Evolutionary conservation across 2,113 vertebrate genomes (phyloP), one percentile per base, ranked within the genome.

Genomic region (Planiliza haematocheilus): DNA sequence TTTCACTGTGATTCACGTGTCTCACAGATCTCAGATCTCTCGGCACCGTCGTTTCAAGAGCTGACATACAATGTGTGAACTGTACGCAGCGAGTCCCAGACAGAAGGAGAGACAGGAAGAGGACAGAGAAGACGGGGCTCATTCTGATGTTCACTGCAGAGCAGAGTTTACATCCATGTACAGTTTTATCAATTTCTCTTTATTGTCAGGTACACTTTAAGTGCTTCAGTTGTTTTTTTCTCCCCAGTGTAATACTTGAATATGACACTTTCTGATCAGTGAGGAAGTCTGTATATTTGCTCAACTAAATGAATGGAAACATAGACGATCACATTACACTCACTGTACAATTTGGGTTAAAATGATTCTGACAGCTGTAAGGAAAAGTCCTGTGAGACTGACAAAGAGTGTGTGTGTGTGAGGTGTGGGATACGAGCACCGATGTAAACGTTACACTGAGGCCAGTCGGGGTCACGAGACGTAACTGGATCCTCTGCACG

Each of bases 21-120:
- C 74, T 83, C 74, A 9, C 77, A 58, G 64, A 71, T 74, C 62
- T 74, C 20, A 67, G 68, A 36, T 77, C 5, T 77, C 5, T 65
- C 70, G 68, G 61, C 72, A 30, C 24, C n/a, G n/a, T 73, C 49
- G 46, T 56, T 55, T 30, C 12, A 2, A 78, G 59, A 10, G 58
- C 68, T 45, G 60, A 58, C 52, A 43, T 12, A 34, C 53, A 60
- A 55, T 13, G 74, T 73, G 74, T 63, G 58, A 83, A 70, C 49
- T 45, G 78, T 13, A 37, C 21, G 11, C 77, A 57, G 39, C 48
- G 16, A 66, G 79, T 58, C 13, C 8, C 21, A 70, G 59, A 64
- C 75, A 7, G 55, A 49, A 70, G 34, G 37, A 58, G 9, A 78
- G 74, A 64, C 17, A 0, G 14, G 43, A 49, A 79, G 61, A 67